Evolutionary conservation across 2,797 vertebrate species (phyloP), one percentile per base, ranked within the genome.

Genomic region (Leptoclinus maculatus): DNA sequence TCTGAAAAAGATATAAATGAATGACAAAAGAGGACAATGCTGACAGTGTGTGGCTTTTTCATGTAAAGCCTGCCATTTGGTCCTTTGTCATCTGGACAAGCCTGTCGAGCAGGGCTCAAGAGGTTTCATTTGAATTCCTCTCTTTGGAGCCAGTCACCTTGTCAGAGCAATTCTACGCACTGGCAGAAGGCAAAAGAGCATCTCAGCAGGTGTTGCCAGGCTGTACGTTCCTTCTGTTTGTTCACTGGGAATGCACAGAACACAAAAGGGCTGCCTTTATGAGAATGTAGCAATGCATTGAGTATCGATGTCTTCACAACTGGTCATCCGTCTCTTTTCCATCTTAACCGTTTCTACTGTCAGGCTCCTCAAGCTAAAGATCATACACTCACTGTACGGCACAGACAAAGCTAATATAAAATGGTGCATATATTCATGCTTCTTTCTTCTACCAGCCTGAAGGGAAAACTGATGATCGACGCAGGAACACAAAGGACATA

Each of bases 41-140:
- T 57, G 82, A 51, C 78, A 76, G 60, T 6, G n/a, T 78, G 65
- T 34, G 67, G 71, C 62, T 73, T 78, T 49, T 79, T 59, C 65
- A 25, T 47, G 57, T 41, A 59, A 70, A 77, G 70, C 11, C 76
- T 71, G 73, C 72, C 64, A 58, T 79, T 82, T 79, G 69, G 62
- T 60, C 74, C 72, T 81, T 83, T 80, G 71, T 87, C 76, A 51
- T 78, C 51, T 41, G 70, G 70, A 88, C 67, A 14, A 70, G 64
- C 17, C 73, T 39, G 71, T 65, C 36, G 49, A 66, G 67, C 57
- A 3, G 43, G 51, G n/a, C 72, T 85, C 79, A 17, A 76, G 84
- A 80, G 82, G 72, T 76, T 87, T 73, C 74, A 87, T 88, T 80
- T 86, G 76, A 84, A 80, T 80, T 59, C 74, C 63, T 78, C 84